phyloP scores from a whole-genome alignment of 2,797 vertebrate species.

The Hoplostethus mediterraneus region DNA sequence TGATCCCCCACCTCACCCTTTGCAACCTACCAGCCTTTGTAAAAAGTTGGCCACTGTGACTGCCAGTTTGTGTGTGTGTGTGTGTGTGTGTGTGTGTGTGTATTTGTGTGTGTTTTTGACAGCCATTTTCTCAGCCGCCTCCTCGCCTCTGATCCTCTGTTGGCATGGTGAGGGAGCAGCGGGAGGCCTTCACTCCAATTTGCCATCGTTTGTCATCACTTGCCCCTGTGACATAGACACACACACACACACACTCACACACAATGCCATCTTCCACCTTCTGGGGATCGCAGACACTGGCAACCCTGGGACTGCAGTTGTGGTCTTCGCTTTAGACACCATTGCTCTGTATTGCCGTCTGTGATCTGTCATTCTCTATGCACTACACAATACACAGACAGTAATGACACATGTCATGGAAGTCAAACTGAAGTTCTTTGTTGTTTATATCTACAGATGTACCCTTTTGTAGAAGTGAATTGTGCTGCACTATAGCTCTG shows the following conservation, averaged over 20 bases:
- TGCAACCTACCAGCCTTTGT: slow-evolving; percentile 53
- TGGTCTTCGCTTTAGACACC: slow-evolving; percentile 22
- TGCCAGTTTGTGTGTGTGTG: slow-evolving; percentile 50
- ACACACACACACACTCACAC: slow-evolving; percentile 46
- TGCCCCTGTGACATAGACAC: slow-evolving; percentile 81
- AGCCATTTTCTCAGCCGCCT: slow-evolving; percentile 75
- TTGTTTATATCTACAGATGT: slow-evolving; percentile 1
- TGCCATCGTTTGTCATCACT: slow-evolving; percentile 87
- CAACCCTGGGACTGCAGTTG: slow-evolving; percentile 50
- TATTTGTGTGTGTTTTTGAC: slow-evolving; percentile 62
- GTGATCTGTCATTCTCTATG: slow-evolving; percentile 15
- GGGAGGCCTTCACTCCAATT: slow-evolving; percentile 88
- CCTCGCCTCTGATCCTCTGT: slow-evolving; percentile 77
- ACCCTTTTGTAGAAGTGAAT: neutral
- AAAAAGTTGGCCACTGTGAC: slow-evolving; percentile 54
- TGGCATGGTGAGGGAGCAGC: slow-evolving; percentile 78
- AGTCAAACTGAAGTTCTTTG: neutral
- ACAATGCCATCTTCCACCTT: slow-evolving; percentile 36
- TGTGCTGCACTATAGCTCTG: neutral
- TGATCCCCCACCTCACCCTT: slow-evolving; percentile 47
- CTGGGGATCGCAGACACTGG: slow-evolving; percentile 34
- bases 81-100: slow-evolving; percentile 42
- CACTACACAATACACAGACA: neutral
- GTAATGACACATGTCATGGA: neutral
- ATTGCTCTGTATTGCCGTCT: slow-evolving; percentile 41